phyloP scores from a whole-genome alignment of 2,797 vertebrate species.

The Microhierax caerulescens region DNA sequence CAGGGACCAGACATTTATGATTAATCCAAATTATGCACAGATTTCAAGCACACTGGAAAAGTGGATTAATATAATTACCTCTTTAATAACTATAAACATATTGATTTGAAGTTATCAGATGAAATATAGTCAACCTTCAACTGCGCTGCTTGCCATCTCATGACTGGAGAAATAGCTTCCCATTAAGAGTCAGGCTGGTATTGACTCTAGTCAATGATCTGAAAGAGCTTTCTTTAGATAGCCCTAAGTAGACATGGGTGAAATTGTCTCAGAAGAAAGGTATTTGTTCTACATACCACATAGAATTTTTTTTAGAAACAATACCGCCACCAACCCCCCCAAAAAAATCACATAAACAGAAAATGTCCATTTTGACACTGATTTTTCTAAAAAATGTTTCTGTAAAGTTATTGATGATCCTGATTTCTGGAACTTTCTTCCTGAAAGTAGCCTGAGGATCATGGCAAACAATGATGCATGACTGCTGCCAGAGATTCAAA shows the following conservation, averaged over 20 bases:
- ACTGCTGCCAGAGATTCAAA: not conserved
- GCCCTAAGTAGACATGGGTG: not conserved
- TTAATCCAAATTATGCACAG: not conserved
- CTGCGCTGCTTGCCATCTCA: not conserved
- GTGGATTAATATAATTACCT: not conserved
- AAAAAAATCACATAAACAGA: not conserved
- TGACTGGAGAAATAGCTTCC: not conserved
- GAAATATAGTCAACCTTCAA: not conserved
- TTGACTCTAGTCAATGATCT: not conserved
- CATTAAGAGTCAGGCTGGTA: not conserved
- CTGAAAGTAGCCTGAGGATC: not conserved
- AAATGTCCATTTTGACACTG: not conserved
- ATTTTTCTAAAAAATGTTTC: not conserved
- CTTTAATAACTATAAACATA: not conserved
- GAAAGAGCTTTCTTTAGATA: not conserved
- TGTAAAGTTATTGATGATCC: not conserved
- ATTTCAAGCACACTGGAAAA: not conserved
- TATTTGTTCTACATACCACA: not conserved
- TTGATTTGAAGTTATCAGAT: not conserved
- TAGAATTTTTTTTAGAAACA: not conserved
- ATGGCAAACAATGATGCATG: not conserved
- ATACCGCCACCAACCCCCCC: accelerated
- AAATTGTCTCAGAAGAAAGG: not conserved
- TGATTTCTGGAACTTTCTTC: not conserved
- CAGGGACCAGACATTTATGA: not conserved